These are phyloP conservation scores for Magallana nippona DNA, from an alignment of 2,888 invertebrate genomes.

Conservation along the genomic window DNA sequence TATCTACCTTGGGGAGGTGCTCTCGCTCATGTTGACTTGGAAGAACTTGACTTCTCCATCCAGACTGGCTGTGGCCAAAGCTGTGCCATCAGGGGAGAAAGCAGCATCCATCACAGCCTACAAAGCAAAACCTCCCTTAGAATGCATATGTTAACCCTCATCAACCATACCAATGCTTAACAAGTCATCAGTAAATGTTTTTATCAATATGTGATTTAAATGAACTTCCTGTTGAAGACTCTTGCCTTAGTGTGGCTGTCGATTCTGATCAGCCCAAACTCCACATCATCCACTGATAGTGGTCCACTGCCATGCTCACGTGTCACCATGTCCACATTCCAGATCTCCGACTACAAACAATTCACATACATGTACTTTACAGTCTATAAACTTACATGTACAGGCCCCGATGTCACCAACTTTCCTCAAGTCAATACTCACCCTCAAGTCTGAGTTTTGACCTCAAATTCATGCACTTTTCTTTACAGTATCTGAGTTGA, in stretches of 20 bases:
- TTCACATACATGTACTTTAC: background rate
- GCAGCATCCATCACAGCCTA: conserved; percentile 90
- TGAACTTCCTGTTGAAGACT: background rate
- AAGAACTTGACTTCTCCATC: conserved; percentile 96
- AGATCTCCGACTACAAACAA: conserved; percentile 82
- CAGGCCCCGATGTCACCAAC: no score
- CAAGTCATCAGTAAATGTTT: no score
- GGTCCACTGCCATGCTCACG: conserved; percentile 83
- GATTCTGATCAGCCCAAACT: conserved; percentile 70
- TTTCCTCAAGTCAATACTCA: no score
- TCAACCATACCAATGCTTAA: no score
- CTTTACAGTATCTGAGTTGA: no score
- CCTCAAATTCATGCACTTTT: no score
- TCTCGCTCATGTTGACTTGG: conserved; percentile 82
- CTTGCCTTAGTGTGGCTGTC: conserved; percentile 71
- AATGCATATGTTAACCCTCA: no score
- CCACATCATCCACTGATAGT: conserved; percentile 63
- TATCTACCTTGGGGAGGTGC: conserved; percentile 65
- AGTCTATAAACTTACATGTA: background rate
- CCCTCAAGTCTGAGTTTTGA: no score
- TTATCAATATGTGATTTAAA: background rate
- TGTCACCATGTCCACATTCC: conserved; percentile 88
- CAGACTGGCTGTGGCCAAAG: conserved; percentile 92
- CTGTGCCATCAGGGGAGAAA: conserved; percentile 96
- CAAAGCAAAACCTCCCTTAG: conserved; percentile 52